Evolutionary conservation across 2,888 invertebrate genomes (phyloP), one percentile per base, ranked within the genome.

Genomic region (Ochropacha duplaris): DNA sequence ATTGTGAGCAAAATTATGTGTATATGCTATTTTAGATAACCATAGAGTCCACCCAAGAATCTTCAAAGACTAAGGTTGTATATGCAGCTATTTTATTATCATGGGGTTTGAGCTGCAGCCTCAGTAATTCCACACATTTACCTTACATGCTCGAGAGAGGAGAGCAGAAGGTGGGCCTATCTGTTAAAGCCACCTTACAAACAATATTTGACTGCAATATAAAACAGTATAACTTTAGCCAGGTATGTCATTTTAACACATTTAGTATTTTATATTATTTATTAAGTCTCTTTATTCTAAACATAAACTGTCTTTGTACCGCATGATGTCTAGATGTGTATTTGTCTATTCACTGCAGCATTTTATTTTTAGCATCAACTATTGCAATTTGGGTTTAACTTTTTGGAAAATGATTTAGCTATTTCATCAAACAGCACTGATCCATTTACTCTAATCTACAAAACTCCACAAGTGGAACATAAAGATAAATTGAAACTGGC

Each of bases 191-290:
- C 19, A 78, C 81, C 0, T 61, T 93, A 55, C 86, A 86, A 57
- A 85, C 72, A 31, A 69, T 92, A 55, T 94, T 93, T 86, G 93
- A 93, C 65, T 92, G 93, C 60, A 86, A 82, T 57, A 89, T 93
- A 16, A 84, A 79, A 60, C 89, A 85, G 22, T 85, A 83, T 58
- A 67, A 55, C 71, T 91, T 93, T 69, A 85, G 87, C 50, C 90
- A 93, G 87, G 92, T 93, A 78, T 59, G 16, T 57, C 39, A 49
- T 14, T 2, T 4, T 0, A 22, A 39, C 19, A 54, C 9, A 9
- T 54, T 6, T 8, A 4, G 4, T 4, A 0, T 9, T 28, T 28
- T 9, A 6, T 9, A 28, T 9, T 6, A 9, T 4, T 2, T 28
- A 28, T 28, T 28, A 28, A n/a, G n/a, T n/a, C n/a, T n/a, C n/a